These are phyloP conservation scores for Tragelaphus eurycerus DNA, from an alignment of 2,797 vertebrate species.

Conservation along the genomic window DNA sequence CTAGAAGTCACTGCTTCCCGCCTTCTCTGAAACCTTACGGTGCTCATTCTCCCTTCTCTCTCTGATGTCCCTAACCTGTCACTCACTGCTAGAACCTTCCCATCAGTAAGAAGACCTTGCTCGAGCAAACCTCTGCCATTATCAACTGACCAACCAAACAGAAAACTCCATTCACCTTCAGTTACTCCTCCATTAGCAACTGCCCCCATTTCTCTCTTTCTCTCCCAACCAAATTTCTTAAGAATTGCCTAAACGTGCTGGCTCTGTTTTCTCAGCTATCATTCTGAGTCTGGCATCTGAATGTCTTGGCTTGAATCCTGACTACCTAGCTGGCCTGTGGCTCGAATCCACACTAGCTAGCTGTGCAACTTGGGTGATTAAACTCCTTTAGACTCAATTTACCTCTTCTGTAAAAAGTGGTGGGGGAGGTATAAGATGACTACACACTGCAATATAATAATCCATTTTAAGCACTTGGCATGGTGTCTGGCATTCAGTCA, in stretches of 20 bases:
- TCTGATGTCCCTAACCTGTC: neutral
- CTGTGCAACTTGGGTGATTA: neutral
- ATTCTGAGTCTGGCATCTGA: neutral
- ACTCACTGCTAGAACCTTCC: neutral
- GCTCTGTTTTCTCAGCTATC: neutral
- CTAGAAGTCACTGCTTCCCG: neutral
- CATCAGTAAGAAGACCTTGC: neutral
- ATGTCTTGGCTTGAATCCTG: neutral
- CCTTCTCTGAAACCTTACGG: neutral
- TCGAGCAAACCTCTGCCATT: neutral
- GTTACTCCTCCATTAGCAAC: neutral
- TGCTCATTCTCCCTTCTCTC: neutral
- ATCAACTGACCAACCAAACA: neutral
- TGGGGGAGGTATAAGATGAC: neutral
- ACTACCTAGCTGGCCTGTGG: neutral
- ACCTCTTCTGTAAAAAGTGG: neutral
- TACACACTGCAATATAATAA: neutral
- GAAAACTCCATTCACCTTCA: neutral
- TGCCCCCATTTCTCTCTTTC: neutral
- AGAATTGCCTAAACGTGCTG: neutral
- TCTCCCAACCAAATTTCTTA: neutral
- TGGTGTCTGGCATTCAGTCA: neutral
- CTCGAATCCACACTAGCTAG: neutral
- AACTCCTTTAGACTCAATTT: neutral
- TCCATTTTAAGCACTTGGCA: neutral